Evolutionary conservation across 2,113 vertebrate species (phyloP).

Genomic region (Geococcyx californianus): DNA sequence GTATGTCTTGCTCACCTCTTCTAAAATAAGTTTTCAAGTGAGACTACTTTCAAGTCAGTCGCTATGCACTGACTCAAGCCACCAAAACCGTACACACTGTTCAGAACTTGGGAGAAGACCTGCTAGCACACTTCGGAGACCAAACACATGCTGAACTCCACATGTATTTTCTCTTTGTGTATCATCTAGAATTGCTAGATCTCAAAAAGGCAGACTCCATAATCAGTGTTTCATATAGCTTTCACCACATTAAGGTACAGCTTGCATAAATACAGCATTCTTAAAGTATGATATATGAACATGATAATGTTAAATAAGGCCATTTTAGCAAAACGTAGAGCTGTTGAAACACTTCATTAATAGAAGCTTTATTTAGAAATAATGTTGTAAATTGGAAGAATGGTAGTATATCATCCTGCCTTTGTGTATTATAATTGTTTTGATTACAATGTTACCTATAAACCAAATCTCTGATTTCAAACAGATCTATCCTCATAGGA

Average conservation of each 20-base stretch:
- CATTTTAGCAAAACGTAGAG: not conserved
- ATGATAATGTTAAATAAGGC: not conserved
- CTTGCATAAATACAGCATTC: not conserved
- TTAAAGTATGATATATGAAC: not conserved
- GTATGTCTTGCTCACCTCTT: not conserved
- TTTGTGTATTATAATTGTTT: not conserved
- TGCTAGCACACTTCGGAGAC: not conserved
- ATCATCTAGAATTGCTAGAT: not conserved
- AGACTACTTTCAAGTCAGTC: not conserved
- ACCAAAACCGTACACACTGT: not conserved
- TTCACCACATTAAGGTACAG: not conserved
- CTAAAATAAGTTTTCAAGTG: not conserved
- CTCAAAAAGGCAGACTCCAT: not conserved
- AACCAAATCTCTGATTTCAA: not conserved
- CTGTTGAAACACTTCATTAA: not conserved
- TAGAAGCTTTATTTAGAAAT: not conserved
- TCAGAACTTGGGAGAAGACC: not conserved
- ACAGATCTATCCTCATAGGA: not conserved
- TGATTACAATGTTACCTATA: not conserved
- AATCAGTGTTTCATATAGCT: not conserved
- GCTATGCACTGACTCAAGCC: not conserved
- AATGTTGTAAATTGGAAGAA: not conserved
- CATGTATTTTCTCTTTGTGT: not conserved
- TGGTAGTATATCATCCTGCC: not conserved
- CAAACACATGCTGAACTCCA: not conserved